A percentile compares a stretch with the other conserved stretches of the same genome.
Evolutionary conservation across 1,140 invertebrate species (phyloP).

Genomic region (Papilio xuthus): DNA sequence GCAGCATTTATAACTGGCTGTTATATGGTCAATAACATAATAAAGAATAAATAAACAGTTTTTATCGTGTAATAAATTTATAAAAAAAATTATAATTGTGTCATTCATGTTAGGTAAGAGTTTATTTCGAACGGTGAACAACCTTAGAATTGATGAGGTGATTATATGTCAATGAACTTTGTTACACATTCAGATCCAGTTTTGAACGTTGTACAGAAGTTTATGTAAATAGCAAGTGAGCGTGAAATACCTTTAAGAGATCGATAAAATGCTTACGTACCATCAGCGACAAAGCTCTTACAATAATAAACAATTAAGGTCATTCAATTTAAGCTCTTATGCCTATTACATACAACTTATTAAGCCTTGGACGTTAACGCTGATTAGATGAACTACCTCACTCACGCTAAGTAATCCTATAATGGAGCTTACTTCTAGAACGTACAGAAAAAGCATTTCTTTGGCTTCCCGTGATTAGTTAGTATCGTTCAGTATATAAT

Average conservation of each 20-base stretch:
- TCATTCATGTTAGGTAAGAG: conserved; percentile 3
- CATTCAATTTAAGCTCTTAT: conserved; percentile 28
- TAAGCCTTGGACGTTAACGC: conserved; percentile 14
- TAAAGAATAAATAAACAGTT: no score
- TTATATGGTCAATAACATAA: no score
- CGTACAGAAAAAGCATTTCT: conserved; percentile 42
- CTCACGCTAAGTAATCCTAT: conserved; percentile 46
- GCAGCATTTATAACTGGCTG: background rate
- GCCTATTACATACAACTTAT: conserved; percentile 20
- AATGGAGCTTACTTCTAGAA: conserved; percentile 41
- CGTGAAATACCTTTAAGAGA: conserved; percentile 51
- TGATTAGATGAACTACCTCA: conserved; percentile 12
- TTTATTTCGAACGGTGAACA: conserved; percentile 1
- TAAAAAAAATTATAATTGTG: no score
- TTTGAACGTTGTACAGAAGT: conserved; percentile 54
- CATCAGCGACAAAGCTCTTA: conserved; percentile 19
- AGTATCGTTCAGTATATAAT: background rate
- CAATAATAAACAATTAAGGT: conserved; percentile 8
- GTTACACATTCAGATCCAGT: conserved; percentile 60
- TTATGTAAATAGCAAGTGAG: conserved; percentile 61
- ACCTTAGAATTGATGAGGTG: conserved; percentile 28
- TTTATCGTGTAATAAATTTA: no score
- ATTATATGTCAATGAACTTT: conserved; percentile 59
- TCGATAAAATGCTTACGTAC: conserved; percentile 50
- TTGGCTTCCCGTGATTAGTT: conserved; percentile 46